Conservation (phyloP, 2,888 invertebrate genomes). For the Coenonympha glycerion region DNA sequence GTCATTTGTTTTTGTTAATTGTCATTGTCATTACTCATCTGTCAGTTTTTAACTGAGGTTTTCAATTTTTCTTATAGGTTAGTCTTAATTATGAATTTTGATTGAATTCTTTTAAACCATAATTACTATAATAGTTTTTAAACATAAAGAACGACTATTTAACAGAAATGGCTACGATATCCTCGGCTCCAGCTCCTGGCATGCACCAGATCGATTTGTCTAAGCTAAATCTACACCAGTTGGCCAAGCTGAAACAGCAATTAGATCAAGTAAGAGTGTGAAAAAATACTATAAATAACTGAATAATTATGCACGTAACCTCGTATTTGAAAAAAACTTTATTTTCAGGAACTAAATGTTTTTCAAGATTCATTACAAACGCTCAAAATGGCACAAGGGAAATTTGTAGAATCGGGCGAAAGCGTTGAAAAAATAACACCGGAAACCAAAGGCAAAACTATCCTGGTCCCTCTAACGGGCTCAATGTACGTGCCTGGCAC, state of each 20-base stretch:
- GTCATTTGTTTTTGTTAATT: no score
- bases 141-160: conserved; percentile 3
- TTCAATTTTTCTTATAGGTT: conserved; percentile 21
- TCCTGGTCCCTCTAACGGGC: conserved; percentile 95
- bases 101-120: conserved; percentile 8
- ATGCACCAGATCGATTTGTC: conserved; percentile 88
- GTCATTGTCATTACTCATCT: no score
- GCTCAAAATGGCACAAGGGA: conserved; percentile 91
- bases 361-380: conserved; percentile 94
- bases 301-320: not conserved
- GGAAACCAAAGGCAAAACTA: conserved; percentile 85
- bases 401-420: conserved; percentile 92
- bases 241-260: conserved; percentile 89
- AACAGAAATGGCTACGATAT: conserved; percentile 75
- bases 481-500: conserved; percentile 98
- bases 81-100: conserved; percentile 25
- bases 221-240: conserved; percentile 85
- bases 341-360: conserved; percentile 84
- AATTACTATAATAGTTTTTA: conserved; percentile 1
- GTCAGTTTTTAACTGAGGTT: not conserved
- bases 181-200: conserved; percentile 78
- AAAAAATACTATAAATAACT: not conserved
- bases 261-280: conserved; percentile 83
- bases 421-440: conserved; percentile 87
- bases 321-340: not conserved